Evolutionary conservation across 2,888 invertebrate genomes (phyloP), one percentile per base, ranked within the genome.

Genomic region (Eurytoma adleriae): DNA sequence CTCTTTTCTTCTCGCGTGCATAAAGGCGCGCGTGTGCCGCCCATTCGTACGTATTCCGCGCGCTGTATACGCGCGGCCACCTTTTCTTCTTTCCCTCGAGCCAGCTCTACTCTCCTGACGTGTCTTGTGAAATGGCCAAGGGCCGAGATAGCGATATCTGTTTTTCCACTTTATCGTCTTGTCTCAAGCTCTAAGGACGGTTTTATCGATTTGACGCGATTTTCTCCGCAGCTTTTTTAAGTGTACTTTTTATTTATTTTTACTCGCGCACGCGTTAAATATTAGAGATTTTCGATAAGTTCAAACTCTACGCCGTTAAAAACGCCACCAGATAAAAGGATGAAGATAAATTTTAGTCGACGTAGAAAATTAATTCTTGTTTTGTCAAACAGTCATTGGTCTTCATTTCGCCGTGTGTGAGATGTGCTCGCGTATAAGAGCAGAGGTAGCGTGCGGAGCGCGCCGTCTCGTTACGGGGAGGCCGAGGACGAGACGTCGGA

Each of bases 371-470:
- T 30, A 30, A 30, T 30, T 30, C 4, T 30, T 4, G 4, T 30
- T 30, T 30, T 30, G 30, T 3, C 3, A 4, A 30, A 30, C 3
- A 2, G 4, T 30, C 30, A 30, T 30, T 30, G 30, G 30, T 30
- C 52, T 12, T 52, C 52, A 16, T 52, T 16, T 52, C 52, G 12
- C 12, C 52, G 52, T 10, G 16, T 52, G 7, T 50, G 12, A 50
- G 24, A 71, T 18, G 50, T 5, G 30, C 64, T 57, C 14, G 14
- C 4, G 87, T 86, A 88, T 86, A 87, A 85, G 86, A 87, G 88
- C 87, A 89, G 88, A 89, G 88, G 87, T 85, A 86, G 87, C 86
- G 87, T 86, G 88, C 87, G 86, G 87, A 87, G 87, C 50, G 62
- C 62, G 62, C 62, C 86, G 82, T 79, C 62, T 79, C 73, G 78